Evolutionary conservation across 2,888 invertebrate species (phyloP).

Genomic region (Ophion obscuratus): DNA sequence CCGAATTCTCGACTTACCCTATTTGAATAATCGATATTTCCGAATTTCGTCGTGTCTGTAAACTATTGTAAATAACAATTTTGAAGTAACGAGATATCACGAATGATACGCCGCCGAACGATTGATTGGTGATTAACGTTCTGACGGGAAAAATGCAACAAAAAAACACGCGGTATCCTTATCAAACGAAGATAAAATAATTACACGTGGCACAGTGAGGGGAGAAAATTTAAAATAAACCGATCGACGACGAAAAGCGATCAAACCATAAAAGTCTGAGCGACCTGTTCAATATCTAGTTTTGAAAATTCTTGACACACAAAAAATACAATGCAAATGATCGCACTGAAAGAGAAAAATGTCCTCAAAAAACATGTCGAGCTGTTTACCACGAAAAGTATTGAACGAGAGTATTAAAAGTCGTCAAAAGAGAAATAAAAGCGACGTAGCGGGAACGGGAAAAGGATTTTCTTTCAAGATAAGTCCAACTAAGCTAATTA

Average conservation of each 20-base stretch:
- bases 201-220: neutral
- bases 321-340: neutral
- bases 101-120: conserved; percentile 33
- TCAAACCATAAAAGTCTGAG: conserved; percentile 40
- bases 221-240: neutral
- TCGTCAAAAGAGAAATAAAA: conserved; percentile 14
- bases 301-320: neutral
- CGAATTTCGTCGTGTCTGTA: conserved; percentile 54
- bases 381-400: conserved; percentile 59
- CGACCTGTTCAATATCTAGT: conserved; percentile 22
- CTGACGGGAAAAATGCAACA: conserved; percentile 20
- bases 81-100: conserved; percentile 24
- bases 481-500: conserved; percentile 30
- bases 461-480: conserved; percentile 16
- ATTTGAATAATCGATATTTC: conserved; percentile 44
- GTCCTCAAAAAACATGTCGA: conserved; percentile 28
- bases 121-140: conserved; percentile 37
- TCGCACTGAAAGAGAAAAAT: neutral
- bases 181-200: conserved; percentile 35
- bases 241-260: neutral
- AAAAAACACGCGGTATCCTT: conserved; percentile 16
- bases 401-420: conserved; percentile 53
- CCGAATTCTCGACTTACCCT: conserved; percentile 35
- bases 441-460: neutral
- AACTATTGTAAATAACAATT: conserved; percentile 53